Evolutionary conservation across 2,888 invertebrate genomes (phyloP).

Genomic region (Euphydryas editha): DNA sequence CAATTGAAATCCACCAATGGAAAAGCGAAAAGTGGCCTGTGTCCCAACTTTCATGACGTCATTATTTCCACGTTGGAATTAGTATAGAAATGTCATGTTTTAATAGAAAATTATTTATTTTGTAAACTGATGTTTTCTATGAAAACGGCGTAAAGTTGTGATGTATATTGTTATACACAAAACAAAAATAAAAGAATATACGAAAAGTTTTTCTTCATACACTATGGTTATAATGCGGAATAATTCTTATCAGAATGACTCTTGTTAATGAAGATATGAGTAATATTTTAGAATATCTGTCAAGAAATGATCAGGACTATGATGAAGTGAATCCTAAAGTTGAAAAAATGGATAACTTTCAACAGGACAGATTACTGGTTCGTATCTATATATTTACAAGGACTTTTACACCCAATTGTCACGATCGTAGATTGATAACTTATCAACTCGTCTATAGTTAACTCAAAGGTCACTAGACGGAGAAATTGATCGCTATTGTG

Average conservation of each 20-base stretch:
- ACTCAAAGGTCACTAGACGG: slow-evolving; percentile 48
- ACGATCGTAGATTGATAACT: slow-evolving; percentile 54
- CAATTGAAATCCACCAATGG: slow-evolving; percentile 64
- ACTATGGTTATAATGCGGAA: slow-evolving; percentile 52
- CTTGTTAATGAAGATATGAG: slow-evolving; percentile 69
- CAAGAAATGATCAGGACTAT: slow-evolving; percentile 65
- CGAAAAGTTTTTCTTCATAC: slow-evolving; percentile 23
- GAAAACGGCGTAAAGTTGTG: slow-evolving; percentile 18
- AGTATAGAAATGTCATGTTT: slow-evolving; percentile 73
- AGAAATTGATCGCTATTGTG: slow-evolving; percentile 40
- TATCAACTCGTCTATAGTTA: slow-evolving; percentile 55
- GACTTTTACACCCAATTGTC: slow-evolving; percentile 50
- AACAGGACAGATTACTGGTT: slow-evolving; percentile 70
- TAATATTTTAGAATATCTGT: slow-evolving; percentile 72
- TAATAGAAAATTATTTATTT: slow-evolving; percentile 53
- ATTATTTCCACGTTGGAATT: slow-evolving; percentile 87
- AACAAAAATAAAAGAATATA: slow-evolving; percentile 18
- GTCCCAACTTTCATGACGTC: slow-evolving; percentile 85
- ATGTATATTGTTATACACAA: slow-evolving; percentile 29
- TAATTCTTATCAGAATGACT: slow-evolving; percentile 63
- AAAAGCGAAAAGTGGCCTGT: slow-evolving; percentile 69
- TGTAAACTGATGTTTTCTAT: slow-evolving; percentile 56
- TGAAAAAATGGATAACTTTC: slow-evolving; percentile 71
- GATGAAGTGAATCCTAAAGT: slow-evolving; percentile 55
- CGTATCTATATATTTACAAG: slow-evolving; percentile 52